These are phyloP conservation scores for Cochlearius cochlearius DNA, from an alignment of 2,113 vertebrate genomes.

Conservation along the genomic window DNA sequence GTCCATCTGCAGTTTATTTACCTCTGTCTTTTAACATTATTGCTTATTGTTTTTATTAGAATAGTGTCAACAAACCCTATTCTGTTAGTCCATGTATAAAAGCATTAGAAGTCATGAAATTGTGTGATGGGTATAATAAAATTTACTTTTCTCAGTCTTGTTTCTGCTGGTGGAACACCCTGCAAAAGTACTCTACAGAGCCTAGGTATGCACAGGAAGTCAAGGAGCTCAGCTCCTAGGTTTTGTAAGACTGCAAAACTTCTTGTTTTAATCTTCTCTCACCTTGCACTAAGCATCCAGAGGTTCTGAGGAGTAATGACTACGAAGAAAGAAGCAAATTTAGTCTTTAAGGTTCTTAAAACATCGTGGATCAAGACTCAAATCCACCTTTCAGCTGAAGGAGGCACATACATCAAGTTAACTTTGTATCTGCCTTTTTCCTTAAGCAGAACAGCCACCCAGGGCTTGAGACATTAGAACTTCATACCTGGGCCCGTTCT, in stretches of 20 bases:
- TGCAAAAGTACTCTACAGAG: not conserved
- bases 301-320: not conserved
- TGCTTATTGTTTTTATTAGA: not conserved
- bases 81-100: not conserved
- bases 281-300: not conserved
- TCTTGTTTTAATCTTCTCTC: not conserved
- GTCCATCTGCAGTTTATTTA: not conserved
- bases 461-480: not conserved
- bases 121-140: not conserved
- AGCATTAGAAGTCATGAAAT: not conserved
- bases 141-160: not conserved
- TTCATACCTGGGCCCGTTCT: not conserved
- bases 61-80: not conserved
- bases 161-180: not conserved
- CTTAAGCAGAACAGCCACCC: not conserved
- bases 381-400: not conserved
- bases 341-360: not conserved
- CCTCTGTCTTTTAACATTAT: not conserved
- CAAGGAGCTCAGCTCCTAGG: not conserved
- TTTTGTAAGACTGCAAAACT: not conserved
- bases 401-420: not conserved
- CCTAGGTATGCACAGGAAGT: not conserved
- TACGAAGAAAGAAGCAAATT: not conserved
- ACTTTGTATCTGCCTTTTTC: not conserved
- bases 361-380: not conserved